Percentiles rank a stretch among this genome's conserved stretches.
Evolutionary conservation across 2,113 vertebrate species (phyloP).

Genomic region (Rhinolophus sinicus): DNA sequence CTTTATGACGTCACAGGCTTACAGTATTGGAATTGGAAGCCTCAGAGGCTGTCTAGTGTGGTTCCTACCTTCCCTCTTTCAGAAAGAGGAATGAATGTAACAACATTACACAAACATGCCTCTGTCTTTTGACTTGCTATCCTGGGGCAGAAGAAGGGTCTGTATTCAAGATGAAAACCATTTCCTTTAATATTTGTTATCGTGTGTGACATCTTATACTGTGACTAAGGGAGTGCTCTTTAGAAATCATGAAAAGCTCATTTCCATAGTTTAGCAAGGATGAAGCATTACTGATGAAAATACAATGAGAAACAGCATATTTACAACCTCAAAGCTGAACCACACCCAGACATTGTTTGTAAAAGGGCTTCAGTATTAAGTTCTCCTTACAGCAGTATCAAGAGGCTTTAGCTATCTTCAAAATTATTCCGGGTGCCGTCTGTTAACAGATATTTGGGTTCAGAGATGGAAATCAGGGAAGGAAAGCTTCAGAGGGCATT

Average conservation of each 20-base stretch:
- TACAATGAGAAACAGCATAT: not conserved
- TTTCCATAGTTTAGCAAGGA: constrained; percentile 25
- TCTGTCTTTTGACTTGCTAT: not conserved
- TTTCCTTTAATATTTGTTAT: constrained; percentile 8
- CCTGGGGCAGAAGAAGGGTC: not conserved
- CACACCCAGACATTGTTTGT: not conserved
- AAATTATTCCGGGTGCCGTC: not conserved
- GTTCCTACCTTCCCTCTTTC: not conserved
- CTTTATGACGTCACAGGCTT: not conserved
- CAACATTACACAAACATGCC: not conserved
- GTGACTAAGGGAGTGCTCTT: not conserved
- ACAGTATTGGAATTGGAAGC: not conserved
- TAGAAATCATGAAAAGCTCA: not conserved
- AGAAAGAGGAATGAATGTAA: not conserved
- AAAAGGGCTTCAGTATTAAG: not conserved
- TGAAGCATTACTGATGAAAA: not conserved
- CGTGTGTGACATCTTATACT: not conserved
- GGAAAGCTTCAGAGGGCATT: not conserved
- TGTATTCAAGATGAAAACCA: not conserved
- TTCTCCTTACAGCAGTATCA: not conserved
- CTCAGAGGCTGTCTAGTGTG: not conserved
- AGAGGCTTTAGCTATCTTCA: not conserved
- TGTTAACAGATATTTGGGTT: not conserved
- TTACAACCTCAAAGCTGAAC: not conserved
- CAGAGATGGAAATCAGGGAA: not conserved